A percentile compares a stretch with the other conserved stretches of the same genome.
Conservation (phyloP, 1,140 invertebrate species). For the Drosophila repletoides region DNA sequence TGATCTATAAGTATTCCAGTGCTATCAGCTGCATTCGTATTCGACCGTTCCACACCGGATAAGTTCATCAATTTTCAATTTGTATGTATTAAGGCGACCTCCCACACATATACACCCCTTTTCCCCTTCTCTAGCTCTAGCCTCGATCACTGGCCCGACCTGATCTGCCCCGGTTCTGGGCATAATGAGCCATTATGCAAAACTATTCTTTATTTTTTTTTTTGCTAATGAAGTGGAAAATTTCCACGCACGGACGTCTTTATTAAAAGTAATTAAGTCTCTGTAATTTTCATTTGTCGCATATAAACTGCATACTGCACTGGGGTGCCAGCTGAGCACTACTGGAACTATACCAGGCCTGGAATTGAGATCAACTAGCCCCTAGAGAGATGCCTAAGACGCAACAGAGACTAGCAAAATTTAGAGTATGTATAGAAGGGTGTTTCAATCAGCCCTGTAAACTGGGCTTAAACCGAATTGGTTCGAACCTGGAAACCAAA, state of each 20-base stretch:
- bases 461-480: too few species aligned
- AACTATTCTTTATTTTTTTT: too few species aligned
- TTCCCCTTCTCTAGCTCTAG: background rate
- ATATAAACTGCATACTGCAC: background rate
- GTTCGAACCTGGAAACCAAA: too few species aligned
- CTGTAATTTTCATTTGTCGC: constrained; percentile 75
- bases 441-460: too few species aligned
- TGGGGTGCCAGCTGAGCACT: constrained; percentile 1
- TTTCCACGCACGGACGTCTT: constrained; percentile 73
- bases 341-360: background rate
- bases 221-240: constrained; percentile 73
- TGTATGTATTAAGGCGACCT: constrained; percentile 75
- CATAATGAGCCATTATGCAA: constrained; percentile 81
- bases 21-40: background rate
- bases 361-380: too few species aligned
- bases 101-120: background rate
- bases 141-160: constrained; percentile 12
- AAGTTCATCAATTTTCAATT: constrained; percentile 82
- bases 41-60: constrained; percentile 64
- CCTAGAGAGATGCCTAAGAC: too few species aligned
- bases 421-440: too few species aligned
- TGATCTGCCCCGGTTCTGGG: constrained; percentile 7
- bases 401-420: too few species aligned
- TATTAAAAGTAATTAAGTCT: constrained; percentile 79
- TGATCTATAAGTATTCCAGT: constrained; percentile 58